phyloP scores from a whole-genome alignment of 2,113 vertebrate genomes.

The Calypte anna region DNA sequence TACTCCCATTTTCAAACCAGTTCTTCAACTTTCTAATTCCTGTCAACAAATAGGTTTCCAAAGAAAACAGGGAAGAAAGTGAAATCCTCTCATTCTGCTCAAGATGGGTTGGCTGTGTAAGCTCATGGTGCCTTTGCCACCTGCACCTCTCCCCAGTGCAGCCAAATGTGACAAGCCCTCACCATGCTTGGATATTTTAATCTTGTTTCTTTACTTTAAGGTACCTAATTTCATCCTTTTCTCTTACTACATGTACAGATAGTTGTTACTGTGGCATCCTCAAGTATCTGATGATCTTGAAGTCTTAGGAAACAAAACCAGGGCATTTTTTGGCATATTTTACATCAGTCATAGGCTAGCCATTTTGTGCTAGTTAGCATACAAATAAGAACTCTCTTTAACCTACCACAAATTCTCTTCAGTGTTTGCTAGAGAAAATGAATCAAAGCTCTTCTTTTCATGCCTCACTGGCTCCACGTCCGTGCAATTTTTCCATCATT shows the following conservation, averaged over 20 bases:
- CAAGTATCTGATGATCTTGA: background rate
- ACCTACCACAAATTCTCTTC: background rate
- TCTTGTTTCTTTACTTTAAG: background rate
- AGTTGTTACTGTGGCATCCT: background rate
- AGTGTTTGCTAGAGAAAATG: background rate
- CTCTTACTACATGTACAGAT: background rate
- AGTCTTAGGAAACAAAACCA: background rate
- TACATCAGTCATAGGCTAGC: background rate
- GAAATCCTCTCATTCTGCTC: background rate
- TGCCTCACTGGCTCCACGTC: accelerated
- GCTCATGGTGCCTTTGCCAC: background rate
- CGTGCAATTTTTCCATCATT: background rate
- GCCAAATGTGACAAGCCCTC: background rate
- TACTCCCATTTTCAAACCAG: background rate
- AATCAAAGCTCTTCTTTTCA: background rate
- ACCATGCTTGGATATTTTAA: background rate
- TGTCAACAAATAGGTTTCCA: background rate
- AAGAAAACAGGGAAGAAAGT: background rate
- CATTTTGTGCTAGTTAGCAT: background rate
- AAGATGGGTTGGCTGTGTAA: background rate
- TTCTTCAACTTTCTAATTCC: background rate
- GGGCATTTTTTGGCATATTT: background rate
- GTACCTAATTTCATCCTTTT: background rate
- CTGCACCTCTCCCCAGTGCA: background rate
- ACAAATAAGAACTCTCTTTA: background rate